Percentiles rank a stretch among this genome's conserved stretches.
phyloP scores from a whole-genome alignment of 2,797 vertebrate genomes.

The Hippoglossus hippoglossus region DNA sequence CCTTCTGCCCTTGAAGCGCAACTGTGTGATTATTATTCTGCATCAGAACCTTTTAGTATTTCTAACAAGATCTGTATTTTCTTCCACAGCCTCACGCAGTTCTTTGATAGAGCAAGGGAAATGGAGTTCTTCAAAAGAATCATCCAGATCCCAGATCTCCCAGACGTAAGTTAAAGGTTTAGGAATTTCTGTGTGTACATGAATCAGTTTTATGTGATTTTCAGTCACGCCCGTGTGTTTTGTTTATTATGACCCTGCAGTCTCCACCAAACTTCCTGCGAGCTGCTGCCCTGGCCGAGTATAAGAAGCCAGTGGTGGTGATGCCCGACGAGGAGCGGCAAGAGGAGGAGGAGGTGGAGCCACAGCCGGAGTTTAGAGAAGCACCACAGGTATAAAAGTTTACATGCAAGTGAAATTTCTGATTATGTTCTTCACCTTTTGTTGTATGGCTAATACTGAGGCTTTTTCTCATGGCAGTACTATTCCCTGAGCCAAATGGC shows the following conservation, averaged over 20 bases:
- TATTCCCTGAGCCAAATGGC: constrained; percentile 68
- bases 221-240: neutral
- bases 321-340: constrained; percentile 78
- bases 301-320: constrained; percentile 94
- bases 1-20: too few relatives aligned
- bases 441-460: neutral
- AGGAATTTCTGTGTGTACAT: neutral
- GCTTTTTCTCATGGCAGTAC: constrained; percentile 47
- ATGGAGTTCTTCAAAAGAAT: constrained; percentile 95
- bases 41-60: neutral
- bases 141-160: constrained; percentile 96
- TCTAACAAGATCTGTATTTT: constrained; percentile 4
- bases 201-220: neutral
- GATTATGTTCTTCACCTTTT: neutral
- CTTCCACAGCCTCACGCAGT: constrained; percentile 88
- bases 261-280: constrained; percentile 96
- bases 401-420: accelerated
- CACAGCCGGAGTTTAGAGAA: constrained; percentile 58
- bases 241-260: constrained; percentile 66
- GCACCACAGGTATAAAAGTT: constrained; percentile 56
- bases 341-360: constrained; percentile 72
- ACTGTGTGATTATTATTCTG: neutral
- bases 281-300: constrained; percentile 91
- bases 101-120: constrained; percentile 95
- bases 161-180: constrained; percentile 85